Evolutionary conservation across 1,140 invertebrate genomes (phyloP), one percentile per base, ranked within the genome.

Genomic region (Papilio aristodemus): DNA sequence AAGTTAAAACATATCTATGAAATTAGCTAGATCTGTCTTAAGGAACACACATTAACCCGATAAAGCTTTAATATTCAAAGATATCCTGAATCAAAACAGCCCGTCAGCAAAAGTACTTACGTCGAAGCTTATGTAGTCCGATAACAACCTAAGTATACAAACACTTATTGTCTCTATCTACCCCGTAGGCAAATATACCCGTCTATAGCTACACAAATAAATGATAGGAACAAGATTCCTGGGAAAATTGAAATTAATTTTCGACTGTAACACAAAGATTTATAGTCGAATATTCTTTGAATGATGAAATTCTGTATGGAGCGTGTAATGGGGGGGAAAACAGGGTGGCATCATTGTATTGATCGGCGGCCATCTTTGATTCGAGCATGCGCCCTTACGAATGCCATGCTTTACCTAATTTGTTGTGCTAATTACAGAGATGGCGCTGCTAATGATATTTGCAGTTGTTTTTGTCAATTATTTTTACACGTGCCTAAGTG

Each of bases 341-440:
- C 72, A 72, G 84, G 84, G 86, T 84, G 87, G 83, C 69, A 73
- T 75, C 71, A 54, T 64, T 36, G 73, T 87, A 90, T 90, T 84
- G 87, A 90, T 90, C 79, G 83, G 74, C 82, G 72, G 86, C 88
- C 88, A 90, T 90, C 71, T 87, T 90, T 83, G 78, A 71, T 78
- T 81, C 77, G 77, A 83, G 81, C 86, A 85, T 88, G 88, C 86
- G 85, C 77, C 19, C 41, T 79, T 13, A 1, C 4, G 27, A 10
- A 69, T 63, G 32, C 3, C 17, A 46, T 14, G 27, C 46, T 54
- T 54, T 62, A 22, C 38, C 22, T 68, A 59, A 50, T 66, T 67
- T 13, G 37, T 57, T 50, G 11, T 19, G 62, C 32, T 71, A 67
- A 74, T 75, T 60, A 62, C 32, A 82, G 69, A 89, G 87, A 87